Percentiles rank a stretch among this genome's conserved stretches.
Evolutionary conservation across 2,888 invertebrate genomes (phyloP).

Genomic region (Desoria tigrina): DNA sequence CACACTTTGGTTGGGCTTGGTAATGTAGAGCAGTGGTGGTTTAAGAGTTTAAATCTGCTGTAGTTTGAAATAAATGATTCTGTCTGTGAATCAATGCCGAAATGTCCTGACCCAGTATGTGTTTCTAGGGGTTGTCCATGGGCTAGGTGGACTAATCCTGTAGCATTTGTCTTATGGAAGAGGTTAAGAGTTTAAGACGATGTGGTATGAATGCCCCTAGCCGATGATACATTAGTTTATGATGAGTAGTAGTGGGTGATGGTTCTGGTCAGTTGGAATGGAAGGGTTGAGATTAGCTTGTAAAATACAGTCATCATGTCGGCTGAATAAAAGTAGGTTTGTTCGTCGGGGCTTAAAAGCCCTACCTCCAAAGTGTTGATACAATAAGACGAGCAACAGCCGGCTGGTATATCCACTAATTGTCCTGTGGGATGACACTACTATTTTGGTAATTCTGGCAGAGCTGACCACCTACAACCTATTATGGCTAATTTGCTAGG

Average conservation of each 20-base stretch:
- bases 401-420: not conserved
- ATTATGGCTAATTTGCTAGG: not conserved
- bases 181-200: no score
- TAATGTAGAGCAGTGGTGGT: no score
- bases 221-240: not conserved
- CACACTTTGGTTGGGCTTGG: no score
- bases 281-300: not conserved
- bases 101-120: no score
- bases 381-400: constrained; percentile 12
- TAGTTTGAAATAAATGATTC: no score
- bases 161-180: no score
- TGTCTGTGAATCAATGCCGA: no score
- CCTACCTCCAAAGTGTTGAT: not conserved
- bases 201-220: not conserved
- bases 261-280: not conserved
- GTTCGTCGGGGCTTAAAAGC: not conserved
- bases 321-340: not conserved
- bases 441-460: no score
- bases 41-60: no score
- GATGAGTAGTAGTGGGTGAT: no score
- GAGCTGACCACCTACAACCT: constrained; percentile 4
- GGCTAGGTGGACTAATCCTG: no score
- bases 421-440: not conserved
- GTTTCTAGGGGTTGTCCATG: no score
- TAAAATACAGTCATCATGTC: not conserved